These are phyloP conservation scores for Galbula dea DNA, from an alignment of 2,113 vertebrate species.

Conservation along the genomic window DNA sequence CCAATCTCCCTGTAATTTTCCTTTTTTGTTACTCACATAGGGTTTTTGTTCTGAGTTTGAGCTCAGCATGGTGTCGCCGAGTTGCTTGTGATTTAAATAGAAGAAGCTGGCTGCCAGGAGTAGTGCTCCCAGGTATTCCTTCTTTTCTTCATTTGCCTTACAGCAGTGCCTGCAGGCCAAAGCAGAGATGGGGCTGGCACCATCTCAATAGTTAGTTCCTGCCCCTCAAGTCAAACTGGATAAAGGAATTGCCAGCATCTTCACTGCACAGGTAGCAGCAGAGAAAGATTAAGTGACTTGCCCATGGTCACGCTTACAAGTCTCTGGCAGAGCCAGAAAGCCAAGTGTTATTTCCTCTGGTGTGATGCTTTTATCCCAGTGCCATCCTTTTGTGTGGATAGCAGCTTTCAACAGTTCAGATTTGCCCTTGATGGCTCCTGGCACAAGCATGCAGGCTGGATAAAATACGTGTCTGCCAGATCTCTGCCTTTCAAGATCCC, in stretches of 20 bases:
- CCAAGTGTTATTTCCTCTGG: not conserved
- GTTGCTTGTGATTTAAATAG: slow-evolving; percentile 35
- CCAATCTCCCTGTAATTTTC: not conserved
- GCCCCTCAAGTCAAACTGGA: not conserved
- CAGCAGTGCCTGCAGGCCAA: slow-evolving; percentile 38
- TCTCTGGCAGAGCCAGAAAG: not conserved
- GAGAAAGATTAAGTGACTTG: not conserved
- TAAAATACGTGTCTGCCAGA: not conserved
- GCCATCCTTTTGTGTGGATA: not conserved
- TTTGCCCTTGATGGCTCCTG: not conserved
- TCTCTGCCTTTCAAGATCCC: not conserved
- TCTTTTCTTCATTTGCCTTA: slow-evolving; percentile 54
- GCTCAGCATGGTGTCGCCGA: not conserved
- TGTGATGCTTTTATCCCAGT: not conserved
- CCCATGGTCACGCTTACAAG: not conserved
- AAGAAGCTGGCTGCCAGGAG: not conserved
- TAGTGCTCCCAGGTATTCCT: slow-evolving; percentile 41
- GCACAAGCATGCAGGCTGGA: not conserved
- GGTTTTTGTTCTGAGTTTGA: not conserved
- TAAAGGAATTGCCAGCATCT: slow-evolving; percentile 27
- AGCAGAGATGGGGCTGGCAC: slow-evolving; percentile 26
- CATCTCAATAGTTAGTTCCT: slow-evolving; percentile 4
- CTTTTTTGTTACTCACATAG: not conserved
- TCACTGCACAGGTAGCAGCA: not conserved
- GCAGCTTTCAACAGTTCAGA: not conserved